phyloP scores from a whole-genome alignment of 2,888 invertebrate genomes.

The Stenoptilia bipunctidactyla region DNA sequence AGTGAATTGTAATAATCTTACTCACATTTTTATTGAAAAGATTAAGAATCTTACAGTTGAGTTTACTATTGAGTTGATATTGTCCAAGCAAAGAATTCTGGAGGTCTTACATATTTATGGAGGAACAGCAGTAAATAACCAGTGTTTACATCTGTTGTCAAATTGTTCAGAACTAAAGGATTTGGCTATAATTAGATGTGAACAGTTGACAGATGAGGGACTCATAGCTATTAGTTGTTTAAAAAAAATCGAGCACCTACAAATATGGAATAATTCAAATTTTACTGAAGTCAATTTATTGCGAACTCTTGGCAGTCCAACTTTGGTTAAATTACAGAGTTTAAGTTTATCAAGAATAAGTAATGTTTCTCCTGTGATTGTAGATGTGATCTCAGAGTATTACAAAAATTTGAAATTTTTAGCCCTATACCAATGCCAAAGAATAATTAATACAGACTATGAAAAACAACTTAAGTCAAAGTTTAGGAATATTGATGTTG shows the following conservation, averaged over 20 bases:
- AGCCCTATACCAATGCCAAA: conserved; percentile 55
- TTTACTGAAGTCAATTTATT: conserved; percentile 43
- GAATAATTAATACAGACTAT: conserved; percentile 47
- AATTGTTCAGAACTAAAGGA: conserved; percentile 40
- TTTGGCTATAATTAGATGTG: conserved; percentile 51
- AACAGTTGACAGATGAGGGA: conserved; percentile 46
- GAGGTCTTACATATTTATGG: conserved; percentile 49
- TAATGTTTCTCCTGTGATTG: conserved; percentile 45
- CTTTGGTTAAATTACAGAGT: conserved; percentile 35
- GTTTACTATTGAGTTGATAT: conserved; percentile 38
- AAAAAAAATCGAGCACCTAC: conserved; percentile 35
- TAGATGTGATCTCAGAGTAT: conserved; percentile 50
- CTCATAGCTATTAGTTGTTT: conserved; percentile 34
- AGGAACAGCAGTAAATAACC: conserved; percentile 42
- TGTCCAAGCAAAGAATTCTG: conserved; percentile 34
- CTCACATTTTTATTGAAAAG: conserved; percentile 53
- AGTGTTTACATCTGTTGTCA: conserved; percentile 36
- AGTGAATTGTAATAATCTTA: conserved; percentile 37
- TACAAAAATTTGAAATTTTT: conserved; percentile 52
- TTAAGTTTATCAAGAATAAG: conserved; percentile 51
- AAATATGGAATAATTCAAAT: conserved; percentile 53
- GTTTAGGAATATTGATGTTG: conserved; percentile 54
- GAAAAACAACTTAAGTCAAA: conserved; percentile 52
- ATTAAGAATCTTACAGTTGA: conserved; percentile 39
- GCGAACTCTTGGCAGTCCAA: conserved; percentile 34